Evolutionary conservation across 2,888 invertebrate species (phyloP), one percentile per base, ranked within the genome.

Genomic region (Caprella mutica): DNA sequence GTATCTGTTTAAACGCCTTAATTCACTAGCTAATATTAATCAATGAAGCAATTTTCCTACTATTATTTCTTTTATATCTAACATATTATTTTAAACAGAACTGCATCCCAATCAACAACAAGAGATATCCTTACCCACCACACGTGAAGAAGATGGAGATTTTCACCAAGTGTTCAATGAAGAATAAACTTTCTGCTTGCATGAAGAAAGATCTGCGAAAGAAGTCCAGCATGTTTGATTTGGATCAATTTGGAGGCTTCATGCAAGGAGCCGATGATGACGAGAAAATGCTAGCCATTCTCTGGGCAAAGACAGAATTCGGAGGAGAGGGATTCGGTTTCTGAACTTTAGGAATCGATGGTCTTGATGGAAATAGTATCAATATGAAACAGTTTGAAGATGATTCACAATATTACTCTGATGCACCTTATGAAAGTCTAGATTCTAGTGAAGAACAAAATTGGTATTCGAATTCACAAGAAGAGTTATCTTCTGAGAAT

Each of bases 151-250:
- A 53, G 12, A 54, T 54, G 3, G 27, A 54, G 17, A 43, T 43
- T 8, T 60, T 52, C 52, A 33, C 39, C 51, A 60, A 56, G 53
- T 60, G 60, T n/a, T 53, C 51, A 40, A 52, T 50, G 33, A 30
- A 48, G 17, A 19, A 17, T 3, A 42, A 53, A 2, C 33, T 57
- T n/a, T n/a, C 38, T 3, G 56, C 56, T 33, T 60, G 60, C 35
- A 54, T 60, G 44, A 60, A 60, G 40, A 52, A 60, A 38, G 57
- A 57, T 46, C 52, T 60, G 8, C 40, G 60, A 39, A 50, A 21
- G 51, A 57, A 44, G 39, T 26, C 54, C 19, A 27, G 33, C 40
- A 50, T 43, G 14, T 42, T 54, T 19, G 54, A 51, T 40, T 51
- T 53, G 24, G 24, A 3, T 1, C 27, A 29, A 17, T 23, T 46